Base-by-base conservation (phyloP, 1,140 invertebrate genomes). In the Tenebrio molitor region DNA sequence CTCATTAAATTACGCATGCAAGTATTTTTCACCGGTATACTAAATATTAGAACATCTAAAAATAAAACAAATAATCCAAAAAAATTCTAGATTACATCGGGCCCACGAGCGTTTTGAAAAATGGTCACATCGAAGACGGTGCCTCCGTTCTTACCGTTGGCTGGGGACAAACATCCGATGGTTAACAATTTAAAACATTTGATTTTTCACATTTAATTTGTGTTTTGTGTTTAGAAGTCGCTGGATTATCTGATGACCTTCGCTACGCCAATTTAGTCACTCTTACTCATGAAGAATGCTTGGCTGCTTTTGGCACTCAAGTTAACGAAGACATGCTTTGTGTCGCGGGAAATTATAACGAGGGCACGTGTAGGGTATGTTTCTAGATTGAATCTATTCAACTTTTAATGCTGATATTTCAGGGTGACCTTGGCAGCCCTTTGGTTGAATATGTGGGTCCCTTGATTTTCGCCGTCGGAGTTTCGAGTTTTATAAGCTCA, bases 201-300 rank as follows among this genome's bases (percentile, higher is more conserved):
- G n/a, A n/a, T n/a, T n/a, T n/a, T n/a, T n/a, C n/a, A n/a, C n/a
- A n/a, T n/a, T n/a, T n/a, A 17, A n/a, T n/a, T n/a, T n/a, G n/a
- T n/a, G n/a, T n/a, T n/a, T n/a, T n/a, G n/a, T n/a, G 17, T 17
- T 17, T 29, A 58, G 50, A 29, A 12, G 29, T 4, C 23, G 4
- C 21, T 29, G 50, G 15, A 25, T 15, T 58, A 2, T 25, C 50
- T 5, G 23, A 58, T 58, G 10, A 29, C 6, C 23, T 58, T 1
- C 25, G 29, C 21, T 58, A 23, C 50, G 5, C 14, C 50, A 58
- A 58, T 58, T 58, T 58, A n/a, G n/a, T n/a, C n/a, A n/a, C n/a
- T n/a, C n/a, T n/a, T n/a, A n/a, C 50, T 1, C 25, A 58, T 10
- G 12, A 29, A 3, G 50, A 58, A 58, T 58, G 50, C 23, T 29